Percentiles rank a stretch among this genome's conserved stretches.
Evolutionary conservation across 2,113 vertebrate genomes (phyloP).

Genomic region (Gadus chalcogrammus): DNA sequence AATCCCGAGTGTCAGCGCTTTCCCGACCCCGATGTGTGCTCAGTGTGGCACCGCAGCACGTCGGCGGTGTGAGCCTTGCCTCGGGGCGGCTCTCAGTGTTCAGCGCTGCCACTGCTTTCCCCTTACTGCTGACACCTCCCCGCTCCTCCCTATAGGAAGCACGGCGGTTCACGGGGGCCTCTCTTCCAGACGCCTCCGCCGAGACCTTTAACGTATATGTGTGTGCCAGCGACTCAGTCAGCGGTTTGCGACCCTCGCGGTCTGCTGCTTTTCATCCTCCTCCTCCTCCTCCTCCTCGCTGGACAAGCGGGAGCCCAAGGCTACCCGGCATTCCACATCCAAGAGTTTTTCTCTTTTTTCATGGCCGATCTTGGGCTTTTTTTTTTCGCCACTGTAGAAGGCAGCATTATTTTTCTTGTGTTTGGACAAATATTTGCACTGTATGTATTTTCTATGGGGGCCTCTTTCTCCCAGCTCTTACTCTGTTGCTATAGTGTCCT

Average conservation of each 20-base stretch:
- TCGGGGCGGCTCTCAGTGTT: constrained; percentile 20
- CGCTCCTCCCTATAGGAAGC: constrained; percentile 3
- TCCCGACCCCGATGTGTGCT: constrained; percentile 22
- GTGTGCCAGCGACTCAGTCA: not conserved
- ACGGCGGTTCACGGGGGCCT: constrained; percentile 3
- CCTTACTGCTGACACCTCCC: too few species aligned
- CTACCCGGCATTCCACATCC: not conserved
- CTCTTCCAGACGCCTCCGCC: constrained; percentile 2
- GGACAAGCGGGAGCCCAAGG: not conserved
- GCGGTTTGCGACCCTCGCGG: constrained; percentile 3
- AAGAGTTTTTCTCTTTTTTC: not conserved
- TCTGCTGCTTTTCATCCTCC: not conserved
- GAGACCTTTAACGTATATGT: constrained; percentile 3
- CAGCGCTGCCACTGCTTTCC: constrained; percentile 14
- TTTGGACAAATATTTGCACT: too few species aligned
- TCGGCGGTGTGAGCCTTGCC: too few species aligned
- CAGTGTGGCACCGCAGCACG: not conserved
- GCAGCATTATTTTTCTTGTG: too few species aligned
- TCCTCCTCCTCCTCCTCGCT: not conserved
- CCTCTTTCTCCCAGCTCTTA: too few species aligned
- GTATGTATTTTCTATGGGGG: too few species aligned
- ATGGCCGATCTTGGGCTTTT: constrained; percentile 1
- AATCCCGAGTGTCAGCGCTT: constrained; percentile 44
- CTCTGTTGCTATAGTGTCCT: too few species aligned
- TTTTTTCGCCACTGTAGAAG: too few species aligned